These are phyloP conservation scores for Lucilia sericata DNA, from an alignment of 1,140 invertebrate genomes.

Conservation along the genomic window DNA sequence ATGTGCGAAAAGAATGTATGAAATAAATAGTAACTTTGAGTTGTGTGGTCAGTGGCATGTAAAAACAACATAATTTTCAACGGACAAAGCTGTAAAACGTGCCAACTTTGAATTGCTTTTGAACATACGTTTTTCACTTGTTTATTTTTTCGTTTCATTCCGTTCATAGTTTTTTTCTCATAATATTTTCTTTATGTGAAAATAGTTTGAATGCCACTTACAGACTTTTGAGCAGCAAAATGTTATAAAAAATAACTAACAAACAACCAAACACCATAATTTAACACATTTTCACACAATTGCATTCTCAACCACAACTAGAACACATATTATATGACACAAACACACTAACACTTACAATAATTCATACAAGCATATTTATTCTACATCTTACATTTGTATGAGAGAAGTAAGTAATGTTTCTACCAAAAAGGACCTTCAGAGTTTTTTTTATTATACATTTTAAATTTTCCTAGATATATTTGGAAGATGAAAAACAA, in stretches of 20 bases:
- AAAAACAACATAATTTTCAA: slow-evolving; percentile 43
- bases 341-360: neutral
- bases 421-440: slow-evolving; percentile 1
- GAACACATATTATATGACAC: slow-evolving; percentile 16
- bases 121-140: slow-evolving; percentile 12
- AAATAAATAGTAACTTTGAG: neutral
- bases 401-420: neutral
- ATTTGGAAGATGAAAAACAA: neutral
- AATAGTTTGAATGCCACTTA: slow-evolving; percentile 30
- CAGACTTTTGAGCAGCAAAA: neutral
- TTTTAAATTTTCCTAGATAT: neutral
- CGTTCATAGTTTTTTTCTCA: neutral
- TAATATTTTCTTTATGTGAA: neutral
- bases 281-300: slow-evolving; percentile 33
- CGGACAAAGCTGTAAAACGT: slow-evolving; percentile 37
- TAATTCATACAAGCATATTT: neutral
- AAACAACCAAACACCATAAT: slow-evolving; percentile 34
- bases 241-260: slow-evolving; percentile 9
- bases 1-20: neutral
- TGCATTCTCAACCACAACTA: slow-evolving; percentile 30
- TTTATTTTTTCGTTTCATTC: neutral
- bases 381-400: neutral
- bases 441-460: neutral
- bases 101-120: slow-evolving; percentile 41
- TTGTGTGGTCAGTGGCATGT: slow-evolving; percentile 44